Base-by-base conservation (phyloP, 37 sponge, comb jelly and placozoan species). In the Beroe ovata region DNA sequence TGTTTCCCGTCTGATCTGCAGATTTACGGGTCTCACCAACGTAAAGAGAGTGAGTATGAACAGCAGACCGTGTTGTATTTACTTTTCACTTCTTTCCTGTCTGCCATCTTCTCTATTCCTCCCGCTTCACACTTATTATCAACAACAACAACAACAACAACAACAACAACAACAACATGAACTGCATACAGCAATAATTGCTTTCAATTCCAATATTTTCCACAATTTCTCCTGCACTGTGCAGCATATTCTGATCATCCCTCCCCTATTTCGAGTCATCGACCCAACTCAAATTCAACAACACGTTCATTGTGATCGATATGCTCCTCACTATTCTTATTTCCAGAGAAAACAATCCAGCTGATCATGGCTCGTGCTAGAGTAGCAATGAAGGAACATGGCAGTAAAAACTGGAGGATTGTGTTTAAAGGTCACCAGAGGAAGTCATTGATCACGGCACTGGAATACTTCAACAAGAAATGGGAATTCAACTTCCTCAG, bases 1-100 rank as follows among this genome's bases (percentile, higher is more conserved):
- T 77, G 84, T 40, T 77, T 77, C 33, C 84, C 84, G 0, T 42
- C 36, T 40, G 84, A 77, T 39, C 4, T 77, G 2, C 35, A 42
- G 54, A 42, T 77, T 22, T 77, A 77, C 25, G 84, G 84, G 21
- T 22, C 14, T 11, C 41, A 77, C 18, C 84, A 77, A 36, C 84
- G 84, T 1, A 38, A 1, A 14, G 54, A 77, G 41, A 8, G 84
- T 77, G 38, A 77, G 84, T 26, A 21, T 20, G 21, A 22, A 61
- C 63, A 61, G 8, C 21, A 20, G n/a, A 58, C 16, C 59, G 16
- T 58, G 16, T 58, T 58, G 16, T 58, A 58, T 58, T 58, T 58
- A 16, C 11, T 58, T 58, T 58, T 11, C 11, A 58, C 59, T 58
- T n/a, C n/a, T n/a, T n/a, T n/a, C n/a, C n/a, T n/a, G n/a, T n/a